Conservation (phyloP, 2,113 vertebrate species). For the Cyprinodon variegatus region DNA sequence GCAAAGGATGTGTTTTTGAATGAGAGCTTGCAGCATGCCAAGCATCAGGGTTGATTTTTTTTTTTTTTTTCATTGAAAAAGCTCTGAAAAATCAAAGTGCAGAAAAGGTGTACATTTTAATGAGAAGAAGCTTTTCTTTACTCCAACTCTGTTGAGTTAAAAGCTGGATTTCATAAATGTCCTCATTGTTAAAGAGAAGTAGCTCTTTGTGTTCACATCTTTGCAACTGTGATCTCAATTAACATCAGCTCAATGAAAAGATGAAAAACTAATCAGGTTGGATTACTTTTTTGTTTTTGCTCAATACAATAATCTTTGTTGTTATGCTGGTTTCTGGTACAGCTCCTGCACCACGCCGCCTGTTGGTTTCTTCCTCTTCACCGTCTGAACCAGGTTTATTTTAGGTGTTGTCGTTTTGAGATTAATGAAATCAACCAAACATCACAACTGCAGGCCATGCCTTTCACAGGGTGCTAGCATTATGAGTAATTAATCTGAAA, state of each 20-base stretch:
- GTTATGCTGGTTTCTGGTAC: background rate
- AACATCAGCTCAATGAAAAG: background rate
- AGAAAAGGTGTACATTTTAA: constrained; percentile 30
- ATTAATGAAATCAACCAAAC: constrained; percentile 83
- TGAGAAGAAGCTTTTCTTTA: background rate
- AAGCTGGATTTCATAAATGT: too few species aligned
- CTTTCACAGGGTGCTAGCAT: constrained; percentile 79
- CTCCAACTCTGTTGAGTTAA: too few species aligned
- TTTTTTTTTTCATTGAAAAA: background rate
- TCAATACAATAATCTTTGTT: background rate
- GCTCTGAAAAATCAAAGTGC: constrained; percentile 23
- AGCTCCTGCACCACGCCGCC: constrained; percentile 4
- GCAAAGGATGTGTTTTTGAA: constrained; percentile 42
- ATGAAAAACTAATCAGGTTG: background rate
- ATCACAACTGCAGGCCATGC: constrained; percentile 81
- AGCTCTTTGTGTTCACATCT: background rate
- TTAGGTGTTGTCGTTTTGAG: constrained; percentile 80
- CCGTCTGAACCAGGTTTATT: constrained; percentile 66
- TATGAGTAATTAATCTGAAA: constrained; percentile 86
- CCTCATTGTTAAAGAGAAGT: background rate
- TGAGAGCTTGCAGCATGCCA: constrained; percentile 29
- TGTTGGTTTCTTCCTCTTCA: constrained; percentile 28
- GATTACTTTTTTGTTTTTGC: constrained; percentile 1
- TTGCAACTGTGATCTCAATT: constrained; percentile 4
- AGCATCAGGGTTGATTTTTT: constrained; percentile 14